Conservation (phyloP, 2,888 invertebrate genomes). For the Perdita meconis region DNA sequence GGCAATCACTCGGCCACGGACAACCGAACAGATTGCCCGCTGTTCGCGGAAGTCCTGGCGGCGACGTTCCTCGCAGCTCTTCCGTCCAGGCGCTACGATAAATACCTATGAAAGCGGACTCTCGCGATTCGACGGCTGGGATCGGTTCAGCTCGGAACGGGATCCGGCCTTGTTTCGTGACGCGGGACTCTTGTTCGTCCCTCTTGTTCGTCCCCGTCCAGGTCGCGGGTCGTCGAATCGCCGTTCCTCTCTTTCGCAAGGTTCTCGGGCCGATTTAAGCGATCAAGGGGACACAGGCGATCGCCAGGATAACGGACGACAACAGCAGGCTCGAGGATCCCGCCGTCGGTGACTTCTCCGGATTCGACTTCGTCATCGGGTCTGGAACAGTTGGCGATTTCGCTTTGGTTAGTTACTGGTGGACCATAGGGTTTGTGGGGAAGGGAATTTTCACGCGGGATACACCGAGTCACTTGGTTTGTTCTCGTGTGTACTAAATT, state of each 20-base stretch:
- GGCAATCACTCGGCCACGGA: background rate
- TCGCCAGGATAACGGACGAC: constrained; percentile 45
- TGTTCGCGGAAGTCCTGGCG: background rate
- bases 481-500: no score
- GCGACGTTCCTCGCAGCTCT: constrained; percentile 17
- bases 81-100: constrained; percentile 40
- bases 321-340: constrained; percentile 59
- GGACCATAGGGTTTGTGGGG: no score
- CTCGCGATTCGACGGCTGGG: constrained; percentile 21
- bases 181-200: constrained; percentile 17
- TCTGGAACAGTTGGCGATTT: constrained; percentile 60
- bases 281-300: constrained; percentile 62
- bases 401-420: background rate
- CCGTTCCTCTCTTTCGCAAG: constrained; percentile 3
- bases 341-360: constrained; percentile 38
- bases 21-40: constrained; percentile 27
- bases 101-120: constrained; percentile 55
- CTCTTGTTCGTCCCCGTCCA: constrained; percentile 52
- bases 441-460: background rate
- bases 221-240: constrained; percentile 52
- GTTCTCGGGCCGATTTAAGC: constrained; percentile 64
- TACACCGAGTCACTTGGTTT: no score
- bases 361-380: constrained; percentile 58
- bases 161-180: constrained; percentile 30
- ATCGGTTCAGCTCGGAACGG: constrained; percentile 39